Evolutionary conservation across 2,888 invertebrate species (phyloP).

Genomic region (Neocrepidodera transversa): DNA sequence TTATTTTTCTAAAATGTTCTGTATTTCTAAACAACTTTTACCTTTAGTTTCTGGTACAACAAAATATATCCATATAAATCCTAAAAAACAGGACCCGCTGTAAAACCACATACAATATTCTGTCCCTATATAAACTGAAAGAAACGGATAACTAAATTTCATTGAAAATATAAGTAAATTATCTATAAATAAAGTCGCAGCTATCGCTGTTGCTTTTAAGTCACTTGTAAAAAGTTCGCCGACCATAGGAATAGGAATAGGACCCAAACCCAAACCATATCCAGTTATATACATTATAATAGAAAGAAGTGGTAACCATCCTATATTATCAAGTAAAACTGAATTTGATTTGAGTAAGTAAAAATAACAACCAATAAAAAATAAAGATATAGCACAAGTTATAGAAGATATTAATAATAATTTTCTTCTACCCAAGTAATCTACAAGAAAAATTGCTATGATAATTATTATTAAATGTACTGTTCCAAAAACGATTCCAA

Average conservation of each 20-base stretch:
- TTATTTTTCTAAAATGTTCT: background rate
- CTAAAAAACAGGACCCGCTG: background rate
- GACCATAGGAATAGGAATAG: conserved; percentile 2
- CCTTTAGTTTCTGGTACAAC: conserved; percentile 16
- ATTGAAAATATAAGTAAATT: no score
- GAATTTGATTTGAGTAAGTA: conserved; percentile 27
- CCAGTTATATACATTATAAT: conserved; percentile 66
- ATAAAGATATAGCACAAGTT: conserved; percentile 66
- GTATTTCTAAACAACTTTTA: conserved; percentile 16
- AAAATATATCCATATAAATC: no score
- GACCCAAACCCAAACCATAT: conserved; percentile 15
- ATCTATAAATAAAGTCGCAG: background rate
- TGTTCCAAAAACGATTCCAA: conserved; percentile 77
- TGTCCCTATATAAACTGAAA: no score
- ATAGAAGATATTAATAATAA: conserved; percentile 70
- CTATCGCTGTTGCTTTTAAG: conserved; percentile 7
- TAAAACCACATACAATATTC: conserved; percentile 20
- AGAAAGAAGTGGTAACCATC: conserved; percentile 75
- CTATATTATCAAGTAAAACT: conserved; percentile 55
- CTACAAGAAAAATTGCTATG: conserved; percentile 76
- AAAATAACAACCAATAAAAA: conserved; percentile 37
- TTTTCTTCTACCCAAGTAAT: conserved; percentile 74
- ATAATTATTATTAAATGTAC: conserved; percentile 76
- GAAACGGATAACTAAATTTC: no score
- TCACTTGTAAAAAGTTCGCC: conserved; percentile 16